phyloP scores from a whole-genome alignment of 2,113 vertebrate species.

The Tretioscincus oriximinensis region DNA sequence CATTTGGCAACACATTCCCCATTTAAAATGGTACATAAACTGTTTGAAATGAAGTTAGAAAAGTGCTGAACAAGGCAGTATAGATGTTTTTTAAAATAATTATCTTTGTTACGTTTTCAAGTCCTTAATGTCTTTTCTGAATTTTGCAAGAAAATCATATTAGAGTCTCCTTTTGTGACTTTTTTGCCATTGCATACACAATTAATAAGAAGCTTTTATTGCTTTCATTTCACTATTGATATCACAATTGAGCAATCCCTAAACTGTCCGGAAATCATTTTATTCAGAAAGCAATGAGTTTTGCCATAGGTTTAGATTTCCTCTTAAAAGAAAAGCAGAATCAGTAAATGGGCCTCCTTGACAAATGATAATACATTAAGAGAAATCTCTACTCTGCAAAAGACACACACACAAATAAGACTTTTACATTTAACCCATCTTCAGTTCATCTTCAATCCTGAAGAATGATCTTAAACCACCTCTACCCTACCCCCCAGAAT shows the following conservation, averaged over 20 bases:
- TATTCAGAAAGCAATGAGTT: not conserved
- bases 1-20: conserved; percentile 26
- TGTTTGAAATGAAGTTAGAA: not conserved
- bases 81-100: not conserved
- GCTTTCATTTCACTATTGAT: not conserved
- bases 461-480: too few species aligned
- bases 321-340: not conserved
- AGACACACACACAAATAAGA: not conserved
- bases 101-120: conserved; percentile 29
- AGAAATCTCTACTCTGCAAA: not conserved
- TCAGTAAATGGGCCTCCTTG: not conserved
- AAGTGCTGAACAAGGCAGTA: not conserved
- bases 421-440: too few species aligned
- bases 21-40: not conserved
- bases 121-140: conserved; percentile 21
- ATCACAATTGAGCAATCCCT: not conserved
- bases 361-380: not conserved
- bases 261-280: not conserved
- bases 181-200: not conserved
- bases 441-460: too few species aligned
- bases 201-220: not conserved
- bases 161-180: conserved; percentile 22
- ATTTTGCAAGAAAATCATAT: fast-evolving
- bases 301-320: not conserved
- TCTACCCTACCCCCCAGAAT: too few species aligned